Base-by-base conservation (phyloP, 2,113 vertebrate species). In the Zapus hudsonius region DNA sequence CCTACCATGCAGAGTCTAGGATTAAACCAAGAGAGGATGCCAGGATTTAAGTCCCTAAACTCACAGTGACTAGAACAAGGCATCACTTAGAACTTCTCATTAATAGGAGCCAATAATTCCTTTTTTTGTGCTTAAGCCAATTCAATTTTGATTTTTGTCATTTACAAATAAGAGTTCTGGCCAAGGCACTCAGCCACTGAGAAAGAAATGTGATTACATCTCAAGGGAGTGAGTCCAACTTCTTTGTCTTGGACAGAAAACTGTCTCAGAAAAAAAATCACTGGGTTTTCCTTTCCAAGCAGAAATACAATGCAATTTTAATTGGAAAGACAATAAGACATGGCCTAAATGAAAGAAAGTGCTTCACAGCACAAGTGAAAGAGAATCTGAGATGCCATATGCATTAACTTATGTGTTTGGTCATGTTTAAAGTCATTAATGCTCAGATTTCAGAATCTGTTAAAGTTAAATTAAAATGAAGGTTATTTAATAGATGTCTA, bases 381-480 rank as follows among this genome's bases (percentile, higher is more conserved):
- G 78, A 76, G 82, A 81, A 59, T 29, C 64, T 61, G 85, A 87
- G 75, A 38, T 59, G 76, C 67, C 66, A 13, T 67, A 36, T 55
- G 31, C 86, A 55, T 84, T 91, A 89, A 93, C 89, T 75, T 82
- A 90, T 95, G 92, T 93, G 72, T 93, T 84, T 42, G 29, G 57
- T 22, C 61, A 74, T 61, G 63, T 94, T 81, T 81, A 95, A 76
- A 88, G 61, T n/a, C 67, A 73, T 92, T 90, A 76, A 87, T 92
- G 86, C 84, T 87, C 81, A 84, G 83, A 84, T 84, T 93, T 87
- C 78, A 90, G 61, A 79, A 92, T 83, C 59, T 59, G 23, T 84
- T 63, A 86, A 87, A 87, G 64, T 87, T 74, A 93, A 86, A 93
- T 67, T 93, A 92, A 95, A 92, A 87, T 87, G 89, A 93, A 52